Evolutionary conservation across 2,113 vertebrate genomes (phyloP).

Genomic region (Microtus montanus): DNA sequence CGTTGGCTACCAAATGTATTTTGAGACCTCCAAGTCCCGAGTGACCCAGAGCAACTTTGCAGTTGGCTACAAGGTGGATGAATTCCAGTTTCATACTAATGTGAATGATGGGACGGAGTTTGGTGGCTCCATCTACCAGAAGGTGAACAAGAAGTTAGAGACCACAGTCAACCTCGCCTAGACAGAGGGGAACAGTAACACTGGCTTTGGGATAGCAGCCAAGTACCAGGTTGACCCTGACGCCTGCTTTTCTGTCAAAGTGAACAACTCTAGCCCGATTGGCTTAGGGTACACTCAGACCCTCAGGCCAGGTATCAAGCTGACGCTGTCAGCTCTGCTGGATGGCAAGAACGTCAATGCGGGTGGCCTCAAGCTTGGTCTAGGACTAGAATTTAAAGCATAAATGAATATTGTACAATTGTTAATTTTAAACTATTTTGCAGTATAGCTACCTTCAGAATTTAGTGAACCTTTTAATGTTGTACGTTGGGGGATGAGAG

Average conservation of each 20-base stretch:
- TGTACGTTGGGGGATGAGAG: slow-evolving; percentile 88
- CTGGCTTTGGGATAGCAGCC: slow-evolving; percentile 97
- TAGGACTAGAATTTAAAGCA: slow-evolving; percentile 98
- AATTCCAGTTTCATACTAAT: too few relatives aligned
- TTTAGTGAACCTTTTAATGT: slow-evolving; percentile 90
- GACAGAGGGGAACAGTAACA: slow-evolving; percentile 99
- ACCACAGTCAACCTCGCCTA: slow-evolving; percentile 96
- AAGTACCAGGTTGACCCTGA: slow-evolving; percentile 98
- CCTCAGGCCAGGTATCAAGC: slow-evolving; percentile 96
- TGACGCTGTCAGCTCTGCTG: slow-evolving; percentile 95
- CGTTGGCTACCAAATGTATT: too few relatives aligned
- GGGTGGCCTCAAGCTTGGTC: slow-evolving; percentile 96
- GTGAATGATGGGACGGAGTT: slow-evolving; percentile 91
- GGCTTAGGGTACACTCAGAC: slow-evolving; percentile 98
- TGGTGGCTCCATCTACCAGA: slow-evolving; percentile 98
- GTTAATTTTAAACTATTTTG: slow-evolving; percentile 85
- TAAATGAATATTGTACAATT: slow-evolving; percentile 84
- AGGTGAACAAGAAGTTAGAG: slow-evolving; percentile 97
- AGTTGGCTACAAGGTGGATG: too few relatives aligned
- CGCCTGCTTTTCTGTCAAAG: slow-evolving; percentile 97
- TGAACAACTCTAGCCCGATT: slow-evolving; percentile 98
- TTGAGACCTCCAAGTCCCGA: too few relatives aligned
- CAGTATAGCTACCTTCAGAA: slow-evolving; percentile 91
- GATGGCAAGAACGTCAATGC: slow-evolving; percentile 98
- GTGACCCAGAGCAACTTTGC: too few relatives aligned